Evolutionary conservation across 2,113 vertebrate genomes (phyloP), one percentile per base, ranked within the genome.

Genomic region (Oreamnos americanus): DNA sequence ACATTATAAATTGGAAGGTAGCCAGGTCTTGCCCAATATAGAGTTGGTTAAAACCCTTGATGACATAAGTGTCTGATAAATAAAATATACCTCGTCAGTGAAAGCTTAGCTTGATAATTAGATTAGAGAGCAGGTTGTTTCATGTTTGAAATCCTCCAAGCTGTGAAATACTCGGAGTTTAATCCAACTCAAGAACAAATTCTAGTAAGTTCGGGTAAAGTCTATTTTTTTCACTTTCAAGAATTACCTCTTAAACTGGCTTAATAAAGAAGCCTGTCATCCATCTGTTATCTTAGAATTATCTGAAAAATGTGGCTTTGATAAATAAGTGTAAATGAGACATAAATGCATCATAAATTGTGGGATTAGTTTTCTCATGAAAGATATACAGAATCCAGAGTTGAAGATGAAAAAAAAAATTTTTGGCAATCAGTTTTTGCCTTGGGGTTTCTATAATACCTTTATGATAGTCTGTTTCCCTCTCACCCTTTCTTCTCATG

Each of bases 11-110:
- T 60, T 98, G 98, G 96, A 97, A 95, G 36, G 58, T 45, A 76
- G 96, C 97, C 98, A 98, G 62, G 43, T 90, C 47, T 95, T 95
- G 55, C 91, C 83, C 86, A 90, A 28, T 53, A 45, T 6, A 94
- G 76, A 95, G 90, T 9, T 96, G 96, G 76, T 97, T 91, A 91
- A 96, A 95, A 97, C 92, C 78, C 90, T 96, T 93, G 93, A 86
- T 98, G 96, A 85, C 67, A 30, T 91, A 94, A 96, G 43, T 67
- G 57, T 90, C 90, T 98, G 94, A 96, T 97, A 91, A 96, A 93
- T 97, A 91, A 97, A 96, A 97, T 96, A 96, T 13, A 90, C 83
- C 26, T 98, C 13, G 0, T 93, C 78, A 82, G 28, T 87, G 76
- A 91, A 96, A 95, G 74, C 64, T 97, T 82, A 89, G 53, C 81